Evolutionary conservation across 30 jellyfish, hydroid and myxozoan species (phyloP).

Genomic region (Cassiopea andromeda): DNA sequence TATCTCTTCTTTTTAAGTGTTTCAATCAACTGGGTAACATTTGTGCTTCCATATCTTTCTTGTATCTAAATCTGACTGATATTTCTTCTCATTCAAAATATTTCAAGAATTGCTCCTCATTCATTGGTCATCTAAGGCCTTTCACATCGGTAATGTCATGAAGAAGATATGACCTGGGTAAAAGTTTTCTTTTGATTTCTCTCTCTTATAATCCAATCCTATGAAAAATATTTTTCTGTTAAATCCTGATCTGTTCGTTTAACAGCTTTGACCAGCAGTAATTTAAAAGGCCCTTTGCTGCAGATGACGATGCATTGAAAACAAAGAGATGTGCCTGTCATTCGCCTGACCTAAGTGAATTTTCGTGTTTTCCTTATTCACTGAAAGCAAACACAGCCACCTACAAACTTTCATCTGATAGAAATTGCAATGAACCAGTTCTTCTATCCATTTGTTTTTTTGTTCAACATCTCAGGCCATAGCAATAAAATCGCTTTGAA

Average conservation of each 20-base stretch:
- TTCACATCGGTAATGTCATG: no score
- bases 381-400: slow-evolving; percentile 9
- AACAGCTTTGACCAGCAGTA: background rate
- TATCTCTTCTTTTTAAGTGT: no score
- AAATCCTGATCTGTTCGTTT: background rate
- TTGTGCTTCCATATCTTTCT: background rate
- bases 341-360: background rate
- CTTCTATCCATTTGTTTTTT: background rate
- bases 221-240: background rate
- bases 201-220: background rate
- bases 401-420: slow-evolving; percentile 28
- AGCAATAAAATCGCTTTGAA: background rate
- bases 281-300: background rate
- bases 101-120: background rate
- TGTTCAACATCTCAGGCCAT: background rate
- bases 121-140: background rate
- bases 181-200: background rate
- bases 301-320: background rate
- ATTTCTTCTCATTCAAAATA: background rate
- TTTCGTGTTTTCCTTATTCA: background rate
- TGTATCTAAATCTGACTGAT: background rate
- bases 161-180: background rate
- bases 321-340: background rate
- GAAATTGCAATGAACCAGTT: background rate
- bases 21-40: no score